Conservation (phyloP, 2,113 vertebrate genomes). For the Antennarius striatus region DNA sequence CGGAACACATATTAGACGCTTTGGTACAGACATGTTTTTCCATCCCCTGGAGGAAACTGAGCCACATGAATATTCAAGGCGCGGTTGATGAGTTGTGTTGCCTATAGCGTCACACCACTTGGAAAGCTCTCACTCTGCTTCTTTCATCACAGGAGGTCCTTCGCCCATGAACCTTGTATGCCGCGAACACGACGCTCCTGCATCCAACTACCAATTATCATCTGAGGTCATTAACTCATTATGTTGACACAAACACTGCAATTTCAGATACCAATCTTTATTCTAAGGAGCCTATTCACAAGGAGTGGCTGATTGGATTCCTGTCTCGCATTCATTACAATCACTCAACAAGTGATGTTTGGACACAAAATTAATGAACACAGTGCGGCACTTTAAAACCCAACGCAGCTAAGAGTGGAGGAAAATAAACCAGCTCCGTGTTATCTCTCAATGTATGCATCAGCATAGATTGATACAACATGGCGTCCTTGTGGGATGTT, state of each 20-base stretch:
- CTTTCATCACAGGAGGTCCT: constrained; percentile 72
- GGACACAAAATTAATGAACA: constrained; percentile 73
- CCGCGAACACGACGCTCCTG: constrained; percentile 48
- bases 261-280: constrained; percentile 70
- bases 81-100: constrained; percentile 69
- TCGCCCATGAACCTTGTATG: constrained; percentile 55
- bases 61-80: constrained; percentile 74
- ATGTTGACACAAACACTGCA: constrained; percentile 76
- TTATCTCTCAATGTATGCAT: constrained; percentile 43
- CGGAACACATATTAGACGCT: constrained; percentile 51
- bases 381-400: constrained; percentile 51
- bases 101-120: constrained; percentile 69
- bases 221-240: constrained; percentile 75
- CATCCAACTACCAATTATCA: constrained; percentile 76
- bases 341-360: constrained; percentile 72
- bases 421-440: constrained; percentile 48
- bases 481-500: constrained; percentile 31
- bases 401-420: constrained; percentile 23
- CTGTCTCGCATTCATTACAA: constrained; percentile 55
- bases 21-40: constrained; percentile 62
- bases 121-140: constrained; percentile 68
- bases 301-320: constrained; percentile 74
- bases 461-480: constrained; percentile 40
- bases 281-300: constrained; percentile 70
- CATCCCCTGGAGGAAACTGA: constrained; percentile 58